phyloP scores from a whole-genome alignment of 2,888 invertebrate genomes.

The Stramonita haemastoma region DNA sequence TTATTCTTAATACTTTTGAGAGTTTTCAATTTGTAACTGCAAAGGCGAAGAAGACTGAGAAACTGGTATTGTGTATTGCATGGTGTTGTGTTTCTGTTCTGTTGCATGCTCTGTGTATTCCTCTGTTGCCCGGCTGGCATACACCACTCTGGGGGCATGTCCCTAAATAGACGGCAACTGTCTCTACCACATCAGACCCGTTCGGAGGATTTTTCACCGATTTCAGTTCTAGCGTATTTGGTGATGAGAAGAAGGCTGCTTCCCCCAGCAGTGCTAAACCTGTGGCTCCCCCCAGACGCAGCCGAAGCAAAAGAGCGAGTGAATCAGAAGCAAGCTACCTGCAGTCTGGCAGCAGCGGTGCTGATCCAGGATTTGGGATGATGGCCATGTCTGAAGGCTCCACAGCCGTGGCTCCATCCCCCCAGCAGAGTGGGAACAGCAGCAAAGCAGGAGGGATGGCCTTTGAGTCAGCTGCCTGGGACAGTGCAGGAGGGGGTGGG shows the following conservation, averaged over 20 bases:
- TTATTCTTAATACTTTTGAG: too few species aligned
- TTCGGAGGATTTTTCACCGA: background rate
- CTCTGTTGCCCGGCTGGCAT: slow-evolving; percentile 10
- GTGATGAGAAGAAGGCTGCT: background rate
- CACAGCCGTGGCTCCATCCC: background rate
- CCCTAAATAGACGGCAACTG: background rate
- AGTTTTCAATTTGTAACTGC: too few species aligned
- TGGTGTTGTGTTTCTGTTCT: slow-evolving; percentile 21
- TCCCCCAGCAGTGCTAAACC: background rate
- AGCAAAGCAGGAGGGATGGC: background rate
- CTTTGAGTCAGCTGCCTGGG: background rate
- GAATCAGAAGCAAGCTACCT: background rate
- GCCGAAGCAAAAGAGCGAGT: slow-evolving; percentile 25
- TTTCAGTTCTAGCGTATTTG: slow-evolving; percentile 1
- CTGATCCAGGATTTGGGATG: background rate
- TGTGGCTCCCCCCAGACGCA: slow-evolving; percentile 19
- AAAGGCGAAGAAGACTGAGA: too few species aligned
- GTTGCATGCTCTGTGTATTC: background rate
- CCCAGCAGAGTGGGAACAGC: background rate
- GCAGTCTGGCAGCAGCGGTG: background rate
- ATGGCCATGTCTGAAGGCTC: background rate
- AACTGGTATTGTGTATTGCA: slow-evolving; percentile 14
- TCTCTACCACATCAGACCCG: background rate
- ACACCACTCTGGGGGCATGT: background rate
- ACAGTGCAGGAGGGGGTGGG: background rate